Conservation (phyloP, 2,888 invertebrate genomes). For the Acanthopleura granulata region DNA sequence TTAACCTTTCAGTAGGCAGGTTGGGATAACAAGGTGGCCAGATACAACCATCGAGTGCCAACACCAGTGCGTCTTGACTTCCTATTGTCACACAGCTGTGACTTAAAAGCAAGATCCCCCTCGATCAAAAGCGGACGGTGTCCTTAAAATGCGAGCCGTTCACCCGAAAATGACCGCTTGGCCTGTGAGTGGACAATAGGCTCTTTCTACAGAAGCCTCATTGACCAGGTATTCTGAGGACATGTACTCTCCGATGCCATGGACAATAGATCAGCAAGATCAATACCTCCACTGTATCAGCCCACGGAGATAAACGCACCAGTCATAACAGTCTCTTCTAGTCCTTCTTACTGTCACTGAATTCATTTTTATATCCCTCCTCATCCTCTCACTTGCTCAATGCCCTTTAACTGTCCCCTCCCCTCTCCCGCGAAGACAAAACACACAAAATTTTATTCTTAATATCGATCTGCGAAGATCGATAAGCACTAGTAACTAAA, state of each 20-base stretch:
- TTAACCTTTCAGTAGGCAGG: no score
- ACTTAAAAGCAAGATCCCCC: no score
- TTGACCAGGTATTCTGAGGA: conserved; percentile 5
- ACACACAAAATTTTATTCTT: neutral
- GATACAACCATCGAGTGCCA: no score
- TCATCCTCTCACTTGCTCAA: neutral
- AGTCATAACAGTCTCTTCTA: neutral
- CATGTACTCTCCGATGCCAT: neutral
- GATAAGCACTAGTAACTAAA: conserved; percentile 7
- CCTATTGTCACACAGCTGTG: no score
- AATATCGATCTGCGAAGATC: neutral
- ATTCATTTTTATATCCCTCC: no score
- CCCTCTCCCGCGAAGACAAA: neutral
- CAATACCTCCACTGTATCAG: neutral
- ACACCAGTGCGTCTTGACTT: no score
- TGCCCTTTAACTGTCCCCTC: neutral
- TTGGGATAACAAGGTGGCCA: no score
- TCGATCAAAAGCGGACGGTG: neutral
- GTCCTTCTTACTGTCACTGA: no score
- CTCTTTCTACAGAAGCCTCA: neutral
- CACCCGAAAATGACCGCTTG: neutral
- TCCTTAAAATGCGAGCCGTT: neutral
- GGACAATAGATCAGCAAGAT: neutral
- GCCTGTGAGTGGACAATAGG: neutral
- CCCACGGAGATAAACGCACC: neutral